Evolutionary conservation across 2,888 invertebrate species (phyloP).

Genomic region (Cataglyphis altisquamis): DNA sequence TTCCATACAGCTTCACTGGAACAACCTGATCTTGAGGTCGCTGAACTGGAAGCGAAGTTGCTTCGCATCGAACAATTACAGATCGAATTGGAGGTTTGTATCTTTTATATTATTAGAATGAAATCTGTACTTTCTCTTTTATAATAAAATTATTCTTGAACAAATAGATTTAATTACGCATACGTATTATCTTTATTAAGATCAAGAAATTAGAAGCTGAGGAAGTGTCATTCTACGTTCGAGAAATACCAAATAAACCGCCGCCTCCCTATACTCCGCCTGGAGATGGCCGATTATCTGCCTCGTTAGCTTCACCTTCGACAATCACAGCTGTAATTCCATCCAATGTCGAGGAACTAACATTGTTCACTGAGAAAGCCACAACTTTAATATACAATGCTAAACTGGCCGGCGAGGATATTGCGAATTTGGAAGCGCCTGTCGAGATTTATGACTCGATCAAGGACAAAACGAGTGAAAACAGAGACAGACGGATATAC

Average conservation of each 20-base stretch:
- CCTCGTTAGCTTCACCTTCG: slow-evolving; percentile 82
- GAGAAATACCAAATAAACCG: slow-evolving; percentile 92
- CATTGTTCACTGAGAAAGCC: slow-evolving; percentile 86
- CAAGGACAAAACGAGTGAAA: slow-evolving; percentile 79
- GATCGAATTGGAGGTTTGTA: slow-evolving; percentile 89
- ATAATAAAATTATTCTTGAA: neutral
- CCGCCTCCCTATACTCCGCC: slow-evolving; percentile 92
- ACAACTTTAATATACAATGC: slow-evolving; percentile 86
- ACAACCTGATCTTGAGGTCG: slow-evolving; percentile 83
- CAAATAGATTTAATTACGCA: neutral
- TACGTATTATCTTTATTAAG: slow-evolving; percentile 82
- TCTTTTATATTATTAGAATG: neutral
- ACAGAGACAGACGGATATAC: slow-evolving; percentile 85
- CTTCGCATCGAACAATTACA: slow-evolving; percentile 89
- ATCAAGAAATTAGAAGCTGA: slow-evolving; percentile 89
- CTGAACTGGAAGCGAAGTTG: slow-evolving; percentile 88
- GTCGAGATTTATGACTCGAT: slow-evolving; percentile 80
- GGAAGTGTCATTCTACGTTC: slow-evolving; percentile 87
- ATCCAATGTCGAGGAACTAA: slow-evolving; percentile 86
- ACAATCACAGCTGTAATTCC: slow-evolving; percentile 85
- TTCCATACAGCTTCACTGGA: slow-evolving; percentile 81
- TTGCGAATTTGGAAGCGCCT: slow-evolving; percentile 81
- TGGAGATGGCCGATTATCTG: slow-evolving; percentile 75
- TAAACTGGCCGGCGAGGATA: slow-evolving; percentile 81
- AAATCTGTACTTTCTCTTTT: neutral